Evolutionary conservation across 2,113 vertebrate genomes (phyloP).

Genomic region (Trichechus manatus): DNA sequence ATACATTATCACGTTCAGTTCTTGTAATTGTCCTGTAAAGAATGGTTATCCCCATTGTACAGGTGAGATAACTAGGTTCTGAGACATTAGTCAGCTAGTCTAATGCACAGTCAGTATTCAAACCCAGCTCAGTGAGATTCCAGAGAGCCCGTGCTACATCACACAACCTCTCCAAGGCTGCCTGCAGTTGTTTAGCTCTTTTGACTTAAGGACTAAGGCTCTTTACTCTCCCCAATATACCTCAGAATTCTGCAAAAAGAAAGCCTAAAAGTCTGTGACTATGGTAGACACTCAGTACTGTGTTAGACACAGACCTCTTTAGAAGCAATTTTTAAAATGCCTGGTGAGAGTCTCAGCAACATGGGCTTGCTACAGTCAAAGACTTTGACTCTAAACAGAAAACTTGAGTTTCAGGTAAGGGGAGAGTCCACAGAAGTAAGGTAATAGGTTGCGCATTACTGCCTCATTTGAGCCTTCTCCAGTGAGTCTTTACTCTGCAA

Average conservation of each 20-base stretch:
- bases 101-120: too few species aligned
- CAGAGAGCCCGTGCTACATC: neutral
- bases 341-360: neutral
- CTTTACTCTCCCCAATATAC: neutral
- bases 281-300: neutral
- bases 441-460: neutral
- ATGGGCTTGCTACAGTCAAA: neutral
- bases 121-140: accelerated
- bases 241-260: neutral
- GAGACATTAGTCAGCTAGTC: neutral
- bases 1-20: accelerated
- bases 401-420: neutral
- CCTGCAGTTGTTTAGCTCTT: neutral
- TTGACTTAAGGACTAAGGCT: neutral
- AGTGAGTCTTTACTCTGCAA: neutral
- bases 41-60: neutral
- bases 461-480: neutral
- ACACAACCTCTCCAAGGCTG: neutral
- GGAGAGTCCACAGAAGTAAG: neutral
- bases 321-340: neutral
- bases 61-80: neutral
- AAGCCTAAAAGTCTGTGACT: neutral
- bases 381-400: neutral
- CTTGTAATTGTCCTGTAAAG: accelerated
- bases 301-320: neutral